Percentiles rank a stretch among this genome's conserved stretches.
Evolutionary conservation across 2,113 vertebrate species (phyloP).

Genomic region (Candoia aspera): DNA sequence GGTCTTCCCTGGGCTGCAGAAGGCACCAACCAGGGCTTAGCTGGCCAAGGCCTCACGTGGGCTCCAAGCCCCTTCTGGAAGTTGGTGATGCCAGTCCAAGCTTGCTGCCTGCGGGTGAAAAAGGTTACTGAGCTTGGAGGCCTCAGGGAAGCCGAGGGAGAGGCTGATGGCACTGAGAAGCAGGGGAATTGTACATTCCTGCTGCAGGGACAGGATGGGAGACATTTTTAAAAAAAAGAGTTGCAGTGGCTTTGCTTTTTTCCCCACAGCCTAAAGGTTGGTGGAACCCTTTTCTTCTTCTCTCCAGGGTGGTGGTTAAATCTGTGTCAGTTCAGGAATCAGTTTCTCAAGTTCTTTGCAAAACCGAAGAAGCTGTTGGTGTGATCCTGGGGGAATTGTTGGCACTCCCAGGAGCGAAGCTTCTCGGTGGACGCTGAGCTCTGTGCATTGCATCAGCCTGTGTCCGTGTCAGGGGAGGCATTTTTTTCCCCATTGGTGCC

Average conservation of each 20-base stretch:
- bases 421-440: neutral
- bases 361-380: neutral
- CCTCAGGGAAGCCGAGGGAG: neutral
- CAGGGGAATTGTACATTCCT: neutral
- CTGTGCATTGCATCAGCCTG: neutral
- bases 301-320: neutral
- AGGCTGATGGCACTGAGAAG: neutral
- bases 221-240: neutral
- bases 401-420: neutral
- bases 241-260: neutral
- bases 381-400: neutral
- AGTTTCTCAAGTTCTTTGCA: neutral
- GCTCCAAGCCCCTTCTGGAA: neutral
- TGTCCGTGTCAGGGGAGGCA: neutral
- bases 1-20: neutral
- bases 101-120: neutral
- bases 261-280: neutral
- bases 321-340: neutral
- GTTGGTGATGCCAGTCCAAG: rapidly evolving
- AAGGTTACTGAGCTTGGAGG: rapidly evolving
- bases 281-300: neutral
- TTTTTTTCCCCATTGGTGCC: neutral
- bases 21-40: rapidly evolving
- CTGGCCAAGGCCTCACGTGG: rapidly evolving
- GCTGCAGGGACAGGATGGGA: neutral